Conservation (phyloP, 2,888 invertebrate genomes). For the Chrysomela aeneicollis region DNA sequence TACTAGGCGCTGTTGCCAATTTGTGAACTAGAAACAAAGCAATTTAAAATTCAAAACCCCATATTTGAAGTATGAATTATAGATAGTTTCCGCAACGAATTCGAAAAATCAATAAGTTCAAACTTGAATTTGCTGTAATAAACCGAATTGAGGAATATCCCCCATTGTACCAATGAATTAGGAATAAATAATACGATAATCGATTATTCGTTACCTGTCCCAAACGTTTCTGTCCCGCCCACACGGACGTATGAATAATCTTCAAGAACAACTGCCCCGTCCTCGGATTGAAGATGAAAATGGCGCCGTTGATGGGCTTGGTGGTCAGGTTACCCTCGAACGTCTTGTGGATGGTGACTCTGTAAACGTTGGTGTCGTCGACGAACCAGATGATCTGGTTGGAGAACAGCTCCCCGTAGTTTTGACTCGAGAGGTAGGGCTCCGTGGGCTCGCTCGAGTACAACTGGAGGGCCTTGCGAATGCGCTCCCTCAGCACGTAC, state of each 20-base stretch:
- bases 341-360: constrained; percentile 99
- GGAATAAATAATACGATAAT: no score
- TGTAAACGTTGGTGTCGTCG: constrained; percentile 99
- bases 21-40: no score
- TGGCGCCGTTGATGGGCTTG: constrained; percentile 99
- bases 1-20: no score
- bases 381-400: constrained; percentile 99
- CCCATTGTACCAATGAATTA: no score
- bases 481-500: constrained; percentile 96
- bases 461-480: constrained; percentile 96
- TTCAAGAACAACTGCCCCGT: constrained; percentile 99
- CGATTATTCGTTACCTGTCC: constrained; percentile 73
- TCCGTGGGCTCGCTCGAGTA: constrained; percentile 99
- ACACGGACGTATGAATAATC: constrained; percentile 99
- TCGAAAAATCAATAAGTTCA: no score
- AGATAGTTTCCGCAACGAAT: no score
- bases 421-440: constrained; percentile 98
- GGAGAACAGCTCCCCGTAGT: constrained; percentile 99
- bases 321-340: constrained; percentile 99
- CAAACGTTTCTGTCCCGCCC: constrained; percentile 99
- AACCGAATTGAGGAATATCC: no score
- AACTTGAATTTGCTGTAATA: no score
- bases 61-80: no score
- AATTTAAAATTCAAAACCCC: no score
- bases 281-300: constrained; percentile 99